Percentiles rank a stretch among this genome's conserved stretches.
These are phyloP conservation scores for Lepisosteus oculatus DNA, from an alignment of 2,113 vertebrate species.

Conservation along the genomic window DNA sequence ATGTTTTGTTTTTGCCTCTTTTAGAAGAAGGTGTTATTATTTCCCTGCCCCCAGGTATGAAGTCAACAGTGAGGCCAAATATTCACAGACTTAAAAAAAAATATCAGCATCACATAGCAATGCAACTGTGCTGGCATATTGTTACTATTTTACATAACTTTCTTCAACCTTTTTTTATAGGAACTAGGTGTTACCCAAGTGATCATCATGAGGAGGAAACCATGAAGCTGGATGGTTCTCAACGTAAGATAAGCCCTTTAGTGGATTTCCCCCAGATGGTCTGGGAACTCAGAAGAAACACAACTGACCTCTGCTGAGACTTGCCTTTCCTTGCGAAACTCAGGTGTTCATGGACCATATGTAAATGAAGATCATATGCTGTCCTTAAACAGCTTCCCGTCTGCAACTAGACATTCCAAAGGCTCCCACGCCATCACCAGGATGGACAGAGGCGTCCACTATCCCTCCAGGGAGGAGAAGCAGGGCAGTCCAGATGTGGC, in stretches of 20 bases:
- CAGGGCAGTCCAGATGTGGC: neutral
- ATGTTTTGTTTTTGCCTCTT: no score
- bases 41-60: no score
- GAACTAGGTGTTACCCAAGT: slow-evolving; percentile 21
- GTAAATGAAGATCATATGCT: slow-evolving; percentile 27
- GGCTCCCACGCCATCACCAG: neutral
- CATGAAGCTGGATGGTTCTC: slow-evolving; percentile 51
- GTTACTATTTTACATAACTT: no score
- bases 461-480: slow-evolving; percentile 8
- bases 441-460: no score
- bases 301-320: slow-evolving; percentile 15
- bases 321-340: slow-evolving; percentile 35
- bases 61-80: no score
- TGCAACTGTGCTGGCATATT: no score
- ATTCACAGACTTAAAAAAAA: no score
- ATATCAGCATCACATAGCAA: no score
- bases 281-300: slow-evolving; percentile 21
- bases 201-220: slow-evolving; percentile 24
- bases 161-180: neutral
- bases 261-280: slow-evolving; percentile 37
- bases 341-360: neutral
- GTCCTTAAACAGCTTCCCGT: neutral
- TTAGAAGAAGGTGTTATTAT: no score
- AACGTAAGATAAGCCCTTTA: slow-evolving; percentile 18
- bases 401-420: neutral